Evolutionary conservation across 1,140 invertebrate species (phyloP), one percentile per base, ranked within the genome.

Genomic region (Cydia amplana): DNA sequence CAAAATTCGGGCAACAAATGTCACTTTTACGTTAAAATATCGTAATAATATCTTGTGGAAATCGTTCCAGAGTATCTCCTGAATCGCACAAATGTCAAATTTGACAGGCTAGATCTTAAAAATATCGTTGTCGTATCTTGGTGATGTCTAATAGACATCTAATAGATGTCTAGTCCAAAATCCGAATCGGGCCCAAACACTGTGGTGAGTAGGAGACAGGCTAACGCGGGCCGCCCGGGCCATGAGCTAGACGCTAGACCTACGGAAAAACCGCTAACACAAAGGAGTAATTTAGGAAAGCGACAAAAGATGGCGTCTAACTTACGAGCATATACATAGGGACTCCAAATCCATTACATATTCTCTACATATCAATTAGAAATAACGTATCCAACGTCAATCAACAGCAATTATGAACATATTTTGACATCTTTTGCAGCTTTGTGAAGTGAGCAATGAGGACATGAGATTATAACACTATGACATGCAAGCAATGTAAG

Each of bases 241-340:
- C n/a, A n/a, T 10, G 55, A 60, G 55, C 55, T 60, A 60, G 55
- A 60, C 55, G 20, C 9, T 60, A 60, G 55, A 60, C 55, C 55
- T 60, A 60, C 20, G 20, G 55, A 23, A 60, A 60, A 60, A 60
- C 55, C 55, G 55, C 55, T 60, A 23, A 3, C 55, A 60, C 55
- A 60, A 60, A 60, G 55, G 55, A 60, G 20, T 60, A 20, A 60
- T 60, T 60, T 60, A 9, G 49, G n/a, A 51, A 51, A 51, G n/a
- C 49, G 49, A 51, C 49, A 18, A 51, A 51, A 51, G 49, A 51
- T 51, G 49, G 49, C 49, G 49, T 51, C 6, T 1, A n/a, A 51
- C n/a, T 51, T 51, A 51, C n/a, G 49, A 51, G 16, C n/a, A 18
- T 18, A 51, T 18, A 51, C 12, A 49, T 49, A 51, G 49, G 9